Conservation (phyloP, 2,797 vertebrate species). For the Microcaecilia unicolor region DNA sequence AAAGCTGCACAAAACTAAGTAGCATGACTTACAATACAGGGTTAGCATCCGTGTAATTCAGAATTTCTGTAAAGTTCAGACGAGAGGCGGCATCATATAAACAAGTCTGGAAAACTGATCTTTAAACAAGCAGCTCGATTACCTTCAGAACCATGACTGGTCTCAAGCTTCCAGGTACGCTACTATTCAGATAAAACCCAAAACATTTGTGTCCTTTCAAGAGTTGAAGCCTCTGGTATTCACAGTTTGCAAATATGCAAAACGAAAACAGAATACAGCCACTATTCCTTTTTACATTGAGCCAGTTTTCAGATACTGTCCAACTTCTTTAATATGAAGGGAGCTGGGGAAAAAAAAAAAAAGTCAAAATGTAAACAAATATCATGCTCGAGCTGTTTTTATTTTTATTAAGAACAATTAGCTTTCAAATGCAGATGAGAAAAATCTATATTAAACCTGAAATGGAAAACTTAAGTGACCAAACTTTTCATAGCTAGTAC, state of each 20-base stretch:
- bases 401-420: background rate
- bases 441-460: too few relatives aligned
- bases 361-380: conserved; percentile 1
- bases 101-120: too few relatives aligned
- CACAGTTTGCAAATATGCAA: conserved; percentile 14
- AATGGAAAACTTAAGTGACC: too few relatives aligned
- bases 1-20: background rate
- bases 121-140: too few relatives aligned
- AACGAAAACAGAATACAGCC: conserved; percentile 10
- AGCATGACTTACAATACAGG: background rate
- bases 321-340: conserved; percentile 64
- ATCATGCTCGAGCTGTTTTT: too few relatives aligned
- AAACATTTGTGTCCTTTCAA: conserved; percentile 2
- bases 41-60: too few relatives aligned
- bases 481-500: too few relatives aligned
- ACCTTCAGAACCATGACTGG: background rate
- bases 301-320: conserved; percentile 52
- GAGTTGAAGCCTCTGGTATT: too few relatives aligned
- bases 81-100: background rate
- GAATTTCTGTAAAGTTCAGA: background rate
- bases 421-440: too few relatives aligned
- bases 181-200: background rate
- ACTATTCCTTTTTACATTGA: conserved; percentile 3
- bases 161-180: background rate
- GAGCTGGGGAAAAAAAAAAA: conserved; percentile 45